Percentiles rank a stretch among this genome's conserved stretches.
These are phyloP conservation scores for Melanogrammus aeglefinus DNA, from an alignment of 2,797 vertebrate species.

Conservation along the genomic window DNA sequence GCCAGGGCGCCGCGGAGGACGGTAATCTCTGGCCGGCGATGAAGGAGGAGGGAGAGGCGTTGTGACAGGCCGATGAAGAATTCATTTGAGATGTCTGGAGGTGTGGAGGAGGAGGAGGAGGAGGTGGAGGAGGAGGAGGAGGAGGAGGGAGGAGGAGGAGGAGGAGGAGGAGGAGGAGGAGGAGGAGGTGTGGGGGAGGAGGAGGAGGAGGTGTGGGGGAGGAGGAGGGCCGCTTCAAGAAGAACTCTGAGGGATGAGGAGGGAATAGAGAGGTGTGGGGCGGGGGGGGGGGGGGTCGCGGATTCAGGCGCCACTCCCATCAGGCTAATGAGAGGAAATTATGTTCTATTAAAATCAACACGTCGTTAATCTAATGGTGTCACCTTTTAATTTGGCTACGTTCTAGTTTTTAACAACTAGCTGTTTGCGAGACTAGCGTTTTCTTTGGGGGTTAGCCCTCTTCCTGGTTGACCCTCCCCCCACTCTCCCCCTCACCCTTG, in stretches of 20 bases:
- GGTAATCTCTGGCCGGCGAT: conserved; percentile 64
- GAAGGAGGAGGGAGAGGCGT: conserved; percentile 70
- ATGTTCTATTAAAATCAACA: neutral
- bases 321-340: neutral
- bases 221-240: conserved; percentile 43
- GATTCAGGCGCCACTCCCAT: neutral
- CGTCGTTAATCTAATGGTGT: neutral
- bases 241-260: conserved; percentile 1
- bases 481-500: neutral
- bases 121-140: conserved; percentile 52
- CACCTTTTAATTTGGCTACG: neutral
- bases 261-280: neutral
- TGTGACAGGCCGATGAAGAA: conserved; percentile 77
- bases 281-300: too few species aligned
- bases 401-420: neutral
- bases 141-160: conserved; percentile 57
- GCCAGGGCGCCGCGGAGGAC: conserved; percentile 70
- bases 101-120: conserved; percentile 56
- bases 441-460: neutral
- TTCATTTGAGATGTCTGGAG: conserved; percentile 75
- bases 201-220: conserved; percentile 58
- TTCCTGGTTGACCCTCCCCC: too few species aligned
- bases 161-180: conserved; percentile 48
- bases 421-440: neutral
- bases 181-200: conserved; percentile 58